Percentiles rank a stretch among this genome's conserved stretches.
Evolutionary conservation across 2,113 vertebrate species (phyloP).

Genomic region (Typhlomys cinereus): DNA sequence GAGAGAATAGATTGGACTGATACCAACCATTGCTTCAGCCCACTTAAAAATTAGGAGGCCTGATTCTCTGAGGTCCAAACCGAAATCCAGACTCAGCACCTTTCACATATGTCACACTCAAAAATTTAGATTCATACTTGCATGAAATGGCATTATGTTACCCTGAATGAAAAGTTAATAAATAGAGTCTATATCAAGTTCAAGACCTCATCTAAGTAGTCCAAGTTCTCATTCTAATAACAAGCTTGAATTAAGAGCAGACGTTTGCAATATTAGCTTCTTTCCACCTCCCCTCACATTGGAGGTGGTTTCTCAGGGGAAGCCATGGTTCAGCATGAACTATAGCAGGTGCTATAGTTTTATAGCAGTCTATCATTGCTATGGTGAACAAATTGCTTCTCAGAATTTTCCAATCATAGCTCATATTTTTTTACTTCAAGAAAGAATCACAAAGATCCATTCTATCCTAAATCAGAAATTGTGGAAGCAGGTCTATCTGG

Average conservation of each 20-base stretch:
- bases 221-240: slow-evolving; percentile 12
- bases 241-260: not conserved
- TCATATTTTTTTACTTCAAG: not conserved
- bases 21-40: not conserved
- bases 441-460: not conserved
- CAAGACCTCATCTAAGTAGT: not conserved
- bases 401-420: not conserved
- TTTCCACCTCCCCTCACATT: not conserved
- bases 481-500: not conserved
- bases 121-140: not conserved
- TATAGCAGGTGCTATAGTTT: not conserved
- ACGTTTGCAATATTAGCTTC: not conserved
- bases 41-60: not conserved
- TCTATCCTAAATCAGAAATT: not conserved
- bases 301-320: not conserved
- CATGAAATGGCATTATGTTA: no score
- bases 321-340: not conserved
- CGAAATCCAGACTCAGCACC: not conserved
- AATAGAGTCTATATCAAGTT: not conserved
- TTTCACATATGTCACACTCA: not conserved
- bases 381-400: not conserved
- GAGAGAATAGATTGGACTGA: not conserved
- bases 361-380: not conserved
- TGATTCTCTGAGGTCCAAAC: not conserved
- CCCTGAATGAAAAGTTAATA: no score